Evolutionary conservation across 2,797 vertebrate genomes (phyloP), one percentile per base, ranked within the genome.

Genomic region (Phrynocephalus guinanensis): DNA sequence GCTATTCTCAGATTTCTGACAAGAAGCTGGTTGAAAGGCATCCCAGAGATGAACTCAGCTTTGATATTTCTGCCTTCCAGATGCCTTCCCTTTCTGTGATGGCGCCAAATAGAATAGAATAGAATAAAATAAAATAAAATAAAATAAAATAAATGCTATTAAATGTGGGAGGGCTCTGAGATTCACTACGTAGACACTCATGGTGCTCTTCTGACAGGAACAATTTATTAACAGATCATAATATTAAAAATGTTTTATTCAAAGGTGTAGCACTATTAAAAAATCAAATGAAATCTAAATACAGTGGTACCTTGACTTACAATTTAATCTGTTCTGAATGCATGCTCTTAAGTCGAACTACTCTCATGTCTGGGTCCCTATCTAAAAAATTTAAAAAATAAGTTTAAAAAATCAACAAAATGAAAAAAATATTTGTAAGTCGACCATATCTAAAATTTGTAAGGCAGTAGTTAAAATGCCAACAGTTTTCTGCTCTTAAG

Each of bases 191-290:
- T 76, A 76, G 44, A 83, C 85, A 89, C 88, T 75, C 82, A 77
- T 92, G 56, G 15, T 82, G 83, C 88, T 94, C 79, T 33, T 87
- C 87, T 90, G 91, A 91, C 79, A 94, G 38, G n/a, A 93, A 52
- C 87, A 91, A 93, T 92, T 94, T 92, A 90, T 92, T 95, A 94
- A 88, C 90, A 92, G 92, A 33, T 86, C 28, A 81, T 20, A 87
- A 91, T 79, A 77, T 82, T 77, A 94, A 88, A 92, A 93, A 89
- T 86, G 10, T 88, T 94, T 93, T 92, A 89, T 93, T 93, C 86
- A 92, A 91, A 92, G 75, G 89, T 88, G 24, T 44, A 91, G 60
- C 72, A 85, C 68, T 86, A 92, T 91, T 90, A 91, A 93, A 93
- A 9, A 87, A 38, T 44, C 89, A 93, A 92, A 91, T 82, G 8